phyloP scores from a whole-genome alignment of 2,888 invertebrate species.

The Andrena praecox region DNA sequence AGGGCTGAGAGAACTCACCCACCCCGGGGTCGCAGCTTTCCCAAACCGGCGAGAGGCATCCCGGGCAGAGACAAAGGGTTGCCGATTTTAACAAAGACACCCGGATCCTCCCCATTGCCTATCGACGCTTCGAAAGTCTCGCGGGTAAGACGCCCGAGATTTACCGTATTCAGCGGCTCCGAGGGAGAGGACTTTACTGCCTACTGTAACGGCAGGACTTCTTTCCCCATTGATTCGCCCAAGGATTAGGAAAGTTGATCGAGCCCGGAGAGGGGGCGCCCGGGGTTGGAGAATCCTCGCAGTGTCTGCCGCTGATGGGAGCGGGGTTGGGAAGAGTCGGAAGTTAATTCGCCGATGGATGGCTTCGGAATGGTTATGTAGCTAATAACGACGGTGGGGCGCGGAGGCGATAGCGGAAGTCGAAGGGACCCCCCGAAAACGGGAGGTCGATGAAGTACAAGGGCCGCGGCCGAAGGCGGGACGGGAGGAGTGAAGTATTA shows the following conservation, averaged over 20 bases:
- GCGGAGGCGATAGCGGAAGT: conserved; percentile 45
- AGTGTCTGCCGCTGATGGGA: conserved; percentile 21
- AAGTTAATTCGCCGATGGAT: conserved; percentile 66
- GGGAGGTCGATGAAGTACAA: conserved; percentile 60
- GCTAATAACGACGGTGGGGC: conserved; percentile 49
- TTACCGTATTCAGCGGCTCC: conserved; percentile 11
- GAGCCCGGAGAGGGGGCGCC: not conserved
- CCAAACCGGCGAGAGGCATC: not conserved
- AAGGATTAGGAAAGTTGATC: conserved; percentile 65
- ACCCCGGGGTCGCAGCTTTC: not conserved
- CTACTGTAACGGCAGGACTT: conserved; percentile 43
- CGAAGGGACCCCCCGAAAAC: conserved; percentile 44
- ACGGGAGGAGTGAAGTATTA: conserved; percentile 31
- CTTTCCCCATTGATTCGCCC: conserved; percentile 57
- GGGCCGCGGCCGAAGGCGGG: conserved; percentile 15
- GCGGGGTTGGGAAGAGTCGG: conserved; percentile 50
- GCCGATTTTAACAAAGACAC: conserved; percentile 13
- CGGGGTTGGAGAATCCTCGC: conserved; percentile 21
- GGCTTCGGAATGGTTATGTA: conserved; percentile 58
- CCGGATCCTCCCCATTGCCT: conserved; percentile 3
- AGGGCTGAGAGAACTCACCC: conserved; percentile 8
- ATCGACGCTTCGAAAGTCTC: conserved; percentile 7
- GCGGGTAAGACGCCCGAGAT: conserved; percentile 14
- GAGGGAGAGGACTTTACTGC: conserved; percentile 25
- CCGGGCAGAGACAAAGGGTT: conserved; percentile 2